Evolutionary conservation across 35 echinoderm and acorn worm genomes (phyloP).

Genomic region (Holothuria glaberrima): DNA sequence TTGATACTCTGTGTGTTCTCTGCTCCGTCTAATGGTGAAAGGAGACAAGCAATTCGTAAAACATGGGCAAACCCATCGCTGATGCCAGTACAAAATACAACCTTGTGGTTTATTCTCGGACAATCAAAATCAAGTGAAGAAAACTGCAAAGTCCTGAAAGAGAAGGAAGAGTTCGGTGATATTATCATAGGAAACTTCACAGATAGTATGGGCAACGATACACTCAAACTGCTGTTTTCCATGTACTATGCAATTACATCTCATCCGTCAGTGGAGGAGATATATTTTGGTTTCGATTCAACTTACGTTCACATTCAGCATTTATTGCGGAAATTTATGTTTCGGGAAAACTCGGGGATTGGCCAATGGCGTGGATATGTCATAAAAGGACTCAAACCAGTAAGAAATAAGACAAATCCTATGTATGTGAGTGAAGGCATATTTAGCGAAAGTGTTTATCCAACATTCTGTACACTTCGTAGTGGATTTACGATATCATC

Average conservation of each 20-base stretch:
- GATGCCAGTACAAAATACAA: neutral
- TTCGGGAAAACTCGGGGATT: neutral
- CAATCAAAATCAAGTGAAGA: neutral
- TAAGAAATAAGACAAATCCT: neutral
- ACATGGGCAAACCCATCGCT: slow-evolving; percentile 29
- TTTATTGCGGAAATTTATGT: neutral
- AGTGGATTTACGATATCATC: slow-evolving; percentile 4
- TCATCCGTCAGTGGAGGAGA: neutral
- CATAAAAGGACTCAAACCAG: neutral
- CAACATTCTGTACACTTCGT: neutral
- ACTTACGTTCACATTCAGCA: slow-evolving; percentile 41
- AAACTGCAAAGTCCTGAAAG: neutral
- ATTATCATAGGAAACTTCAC: slow-evolving; percentile 47
- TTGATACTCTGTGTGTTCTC: slow-evolving; percentile 23
- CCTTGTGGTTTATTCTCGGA: slow-evolving; percentile 11
- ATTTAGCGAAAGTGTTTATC: neutral
- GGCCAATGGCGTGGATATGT: neutral
- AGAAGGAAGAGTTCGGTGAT: slow-evolving; percentile 5
- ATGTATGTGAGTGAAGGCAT: neutral
- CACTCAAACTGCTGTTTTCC: slow-evolving; percentile 30
- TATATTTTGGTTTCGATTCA: slow-evolving; percentile 13
- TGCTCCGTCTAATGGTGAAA: neutral
- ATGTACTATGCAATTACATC: neutral
- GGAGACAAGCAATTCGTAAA: neutral
- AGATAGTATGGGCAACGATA: neutral